phyloP scores from a whole-genome alignment of 2,113 vertebrate genomes.

The Hippolais icterina region DNA sequence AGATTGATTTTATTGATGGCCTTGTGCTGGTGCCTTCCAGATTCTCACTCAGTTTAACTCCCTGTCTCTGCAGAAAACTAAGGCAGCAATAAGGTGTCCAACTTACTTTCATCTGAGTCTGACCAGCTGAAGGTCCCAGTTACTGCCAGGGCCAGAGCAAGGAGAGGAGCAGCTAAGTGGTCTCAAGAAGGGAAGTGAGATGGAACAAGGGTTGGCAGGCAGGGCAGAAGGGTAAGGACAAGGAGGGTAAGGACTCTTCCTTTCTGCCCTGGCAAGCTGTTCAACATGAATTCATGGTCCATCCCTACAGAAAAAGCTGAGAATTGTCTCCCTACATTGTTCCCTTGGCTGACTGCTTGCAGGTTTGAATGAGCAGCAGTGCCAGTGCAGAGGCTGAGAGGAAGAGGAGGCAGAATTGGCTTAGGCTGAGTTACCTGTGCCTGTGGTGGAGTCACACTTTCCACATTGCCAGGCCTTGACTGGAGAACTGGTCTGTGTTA shows the following conservation, averaged over 20 bases:
- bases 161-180: not conserved
- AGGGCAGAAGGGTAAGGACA: not conserved
- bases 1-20: not conserved
- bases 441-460: not conserved
- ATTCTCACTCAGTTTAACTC: not conserved
- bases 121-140: not conserved
- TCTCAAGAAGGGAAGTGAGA: not conserved
- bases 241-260: not conserved
- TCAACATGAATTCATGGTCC: not conserved
- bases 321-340: rapidly evolving
- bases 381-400: not conserved
- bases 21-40: not conserved
- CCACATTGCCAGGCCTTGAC: not conserved
- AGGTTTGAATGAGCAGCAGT: not conserved
- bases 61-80: not conserved
- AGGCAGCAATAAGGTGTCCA: not conserved
- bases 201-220: not conserved
- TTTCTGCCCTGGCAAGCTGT: not conserved
- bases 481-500: not conserved
- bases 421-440: not conserved
- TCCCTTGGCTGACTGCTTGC: not conserved
- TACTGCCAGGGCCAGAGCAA: not conserved
- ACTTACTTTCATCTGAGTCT: not conserved
- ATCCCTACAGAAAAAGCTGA: not conserved
- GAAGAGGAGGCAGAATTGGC: not conserved